phyloP scores from a whole-genome alignment of 1,140 invertebrate genomes.

The Luehdorfia chinensis region DNA sequence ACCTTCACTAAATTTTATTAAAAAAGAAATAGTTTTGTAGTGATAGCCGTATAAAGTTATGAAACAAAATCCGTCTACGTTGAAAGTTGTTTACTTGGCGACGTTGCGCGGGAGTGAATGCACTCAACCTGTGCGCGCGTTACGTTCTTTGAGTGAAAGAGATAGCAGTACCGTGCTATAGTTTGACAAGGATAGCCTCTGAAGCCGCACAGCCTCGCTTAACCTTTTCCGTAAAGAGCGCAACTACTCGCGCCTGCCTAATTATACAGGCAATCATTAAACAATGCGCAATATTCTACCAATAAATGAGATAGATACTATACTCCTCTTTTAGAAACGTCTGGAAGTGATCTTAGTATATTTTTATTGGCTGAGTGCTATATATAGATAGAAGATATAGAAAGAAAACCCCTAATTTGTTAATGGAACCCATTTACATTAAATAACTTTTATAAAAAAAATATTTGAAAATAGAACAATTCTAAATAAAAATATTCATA shows the following conservation, averaged over 20 bases:
- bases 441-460: too few species aligned
- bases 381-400: too few species aligned
- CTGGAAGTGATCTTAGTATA: not conserved
- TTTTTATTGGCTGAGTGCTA: too few species aligned
- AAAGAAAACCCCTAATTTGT: too few species aligned
- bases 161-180: conserved; percentile 19
- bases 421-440: too few species aligned
- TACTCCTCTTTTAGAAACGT: conserved; percentile 2
- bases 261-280: conserved; percentile 39
- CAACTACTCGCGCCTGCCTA: conserved; percentile 22
- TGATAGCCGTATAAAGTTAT: not conserved
- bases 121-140: conserved; percentile 46
- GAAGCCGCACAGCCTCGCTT: conserved; percentile 38
- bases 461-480: too few species aligned
- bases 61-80: conserved; percentile 5
- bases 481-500: too few species aligned
- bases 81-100: conserved; percentile 36
- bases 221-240: conserved; percentile 31
- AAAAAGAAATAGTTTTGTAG: not conserved
- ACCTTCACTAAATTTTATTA: not conserved
- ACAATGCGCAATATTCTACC: conserved; percentile 31
- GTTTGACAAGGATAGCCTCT: conserved; percentile 28
- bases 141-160: conserved; percentile 41
- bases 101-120: conserved; percentile 52
- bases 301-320: not conserved